These are phyloP conservation scores for Hipposideros larvatus DNA, from an alignment of 2,797 vertebrate species.

Conservation along the genomic window DNA sequence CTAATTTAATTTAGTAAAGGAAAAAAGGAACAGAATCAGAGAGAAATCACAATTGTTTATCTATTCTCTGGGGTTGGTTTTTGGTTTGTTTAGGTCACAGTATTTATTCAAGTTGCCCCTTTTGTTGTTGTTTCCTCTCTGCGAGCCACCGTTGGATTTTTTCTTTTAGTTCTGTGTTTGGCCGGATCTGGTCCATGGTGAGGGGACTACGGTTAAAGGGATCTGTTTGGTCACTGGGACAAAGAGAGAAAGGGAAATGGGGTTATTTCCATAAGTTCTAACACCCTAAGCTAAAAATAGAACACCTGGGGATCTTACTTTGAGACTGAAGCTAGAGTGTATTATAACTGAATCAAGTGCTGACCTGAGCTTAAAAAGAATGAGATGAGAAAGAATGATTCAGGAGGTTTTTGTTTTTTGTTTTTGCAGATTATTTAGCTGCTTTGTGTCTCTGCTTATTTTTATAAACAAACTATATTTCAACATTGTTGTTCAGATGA, in stretches of 20 bases:
- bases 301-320: background rate
- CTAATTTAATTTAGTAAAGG: background rate
- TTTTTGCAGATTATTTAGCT: background rate
- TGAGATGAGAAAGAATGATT: background rate
- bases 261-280: constrained; percentile 58
- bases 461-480: background rate
- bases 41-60: constrained; percentile 66
- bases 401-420: background rate
- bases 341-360: background rate
- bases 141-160: constrained; percentile 96
- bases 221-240: constrained; percentile 97
- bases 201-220: constrained; percentile 99
- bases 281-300: background rate
- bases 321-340: background rate
- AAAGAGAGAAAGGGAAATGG: constrained; percentile 69
- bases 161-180: constrained; percentile 97
- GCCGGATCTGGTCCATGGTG: constrained; percentile 99
- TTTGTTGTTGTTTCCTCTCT: constrained; percentile 94
- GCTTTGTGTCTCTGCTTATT: background rate
- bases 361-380: background rate
- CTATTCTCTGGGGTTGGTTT: constrained; percentile 34
- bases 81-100: constrained; percentile 87
- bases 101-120: constrained; percentile 92
- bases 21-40: background rate
- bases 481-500: background rate